Evolutionary conservation across 2,888 invertebrate genomes (phyloP), one percentile per base, ranked within the genome.

Genomic region (Drosophila peninsularis): DNA sequence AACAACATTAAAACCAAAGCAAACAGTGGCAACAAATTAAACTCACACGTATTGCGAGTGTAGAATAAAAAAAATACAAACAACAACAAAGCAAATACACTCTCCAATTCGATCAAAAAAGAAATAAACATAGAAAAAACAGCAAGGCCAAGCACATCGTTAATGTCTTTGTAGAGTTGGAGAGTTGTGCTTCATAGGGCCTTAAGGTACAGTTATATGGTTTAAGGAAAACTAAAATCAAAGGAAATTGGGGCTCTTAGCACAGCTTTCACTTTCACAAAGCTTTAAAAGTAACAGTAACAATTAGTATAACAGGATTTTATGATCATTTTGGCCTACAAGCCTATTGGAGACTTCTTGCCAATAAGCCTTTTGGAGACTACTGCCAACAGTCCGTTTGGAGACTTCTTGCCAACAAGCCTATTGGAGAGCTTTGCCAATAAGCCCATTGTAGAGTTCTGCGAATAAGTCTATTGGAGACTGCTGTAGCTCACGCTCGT

Each of bases 1-100:
- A 81, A 75, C 80, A 70, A 81, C 78, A 81, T 81, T 80, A 70
- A 81, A 83, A 68, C 49, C 66, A 76, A 81, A 80, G 45, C 67
- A 75, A 75, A 68, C 62, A 68, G 24, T 45, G 61, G 36, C 68
- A 53, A 62, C 58, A 75, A 72, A 75, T 64, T 75, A 58, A 68
- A 27, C 62, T 62, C 75, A 27, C 47, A 61, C 39, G 58, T 27
- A n/a, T 19, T 21, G 32, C 10, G 14, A 37, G 7, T 19, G 14
- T 17, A 14, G 6, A 41, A 42, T 13, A 42, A 39, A 36, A 34
- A 41, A 10, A 54, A 44, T 53, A 55, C n/a, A 14, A 47, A 57
- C 11, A 32, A 11, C n/a, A 30, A 30, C 6, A 63, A 64, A 68
- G 44, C 5, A 47, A 47, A 56, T 47, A 34, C 14, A 34, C 14